Evolutionary conservation across 2,888 invertebrate species (phyloP), one percentile per base, ranked within the genome.

Genomic region (Rotaria socialis): DNA sequence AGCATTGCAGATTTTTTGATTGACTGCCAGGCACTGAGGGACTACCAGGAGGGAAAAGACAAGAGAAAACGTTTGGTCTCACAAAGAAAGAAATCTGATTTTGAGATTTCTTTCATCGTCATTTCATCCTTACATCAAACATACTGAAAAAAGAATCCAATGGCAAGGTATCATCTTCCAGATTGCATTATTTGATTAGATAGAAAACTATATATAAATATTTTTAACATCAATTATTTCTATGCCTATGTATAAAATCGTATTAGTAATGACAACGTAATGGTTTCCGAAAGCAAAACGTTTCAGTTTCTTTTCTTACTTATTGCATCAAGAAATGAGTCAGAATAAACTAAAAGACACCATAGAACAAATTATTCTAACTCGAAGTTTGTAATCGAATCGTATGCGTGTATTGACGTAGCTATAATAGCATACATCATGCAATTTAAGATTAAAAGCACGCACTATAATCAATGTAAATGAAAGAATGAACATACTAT

Each of bases 381-480:
- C 16, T 67, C 5, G 35, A 6, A 67, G 19, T 67, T 67, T 67
- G 0, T 67, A 67, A 67, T 67, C 35, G 35, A 35, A 67, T 67
- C 35, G 35, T 67, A 16, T 67, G 67, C 67, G 35, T 67, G 35
- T 19, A 67, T 16, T 67, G 67, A 67, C 67, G 35, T 67, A 27
- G 35, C 35, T 67, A 67, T 19, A 67, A 41, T 67, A 67, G 10
- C 27, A 35, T 67, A 67, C 67, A 19, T 19, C 67, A 67, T 67
- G 67, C 67, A 35, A 35, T 5, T 67, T 19, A 19, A 35, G 14
- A 67, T 67, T 67, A 67, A 67, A 67, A 67, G 35, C 67, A 67
- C 67, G 67, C 67, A 67, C 35, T 67, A 67, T 35, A 67, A 67
- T 67, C 67, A 67, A 67, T 35, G 67, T 67, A 41, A 67, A 35